Evolutionary conservation across 2,797 vertebrate species (phyloP), one percentile per base, ranked within the genome.

Genomic region (Sorex maritimensis): DNA sequence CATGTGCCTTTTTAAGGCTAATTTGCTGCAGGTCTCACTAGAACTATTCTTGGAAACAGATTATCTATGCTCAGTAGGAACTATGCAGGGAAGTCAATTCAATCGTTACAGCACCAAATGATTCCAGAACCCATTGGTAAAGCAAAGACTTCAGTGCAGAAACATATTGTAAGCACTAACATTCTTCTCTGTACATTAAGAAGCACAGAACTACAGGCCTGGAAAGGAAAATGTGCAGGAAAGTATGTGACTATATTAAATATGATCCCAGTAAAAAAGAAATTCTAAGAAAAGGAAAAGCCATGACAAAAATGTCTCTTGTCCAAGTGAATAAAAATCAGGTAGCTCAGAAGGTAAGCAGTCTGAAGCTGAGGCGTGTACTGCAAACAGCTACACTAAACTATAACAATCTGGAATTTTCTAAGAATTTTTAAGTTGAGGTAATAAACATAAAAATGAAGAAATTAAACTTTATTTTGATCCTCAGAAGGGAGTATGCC

Each of bases 101-200:
- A 99, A 67, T 97, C 98, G 98, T 87, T 98, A 99, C 26, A 99
- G 98, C 96, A 99, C 98, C 96, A 99, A 99, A 74, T 98, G 98
- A 55, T 99, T 99, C 98, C 98, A 61, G 98, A 86, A 98, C 98
- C 17, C 99, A 98, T 44, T 89, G 98, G 0, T 98, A 99, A 96
- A 99, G 99, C 98, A 99, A 99, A 97, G 98, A 99, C 95, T 99
- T 99, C 95, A 98, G 98, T 4, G 98, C 98, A 1, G 99, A 99
- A 97, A 98, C 98, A 94, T 98, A 99, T 92, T 98, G 98, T 96
- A 99, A 99, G 90, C 19, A 61, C 58, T 21, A 99, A 96, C 98
- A 98, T 93, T 99, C 99, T 97, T 99, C 98, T 88, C 98, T 98
- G 79, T 98, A 98, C 95, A 98, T 99, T 98, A 99, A 99, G 97